Conservation (phyloP, 2,888 invertebrate species). For the Syrphus vitripennis region DNA sequence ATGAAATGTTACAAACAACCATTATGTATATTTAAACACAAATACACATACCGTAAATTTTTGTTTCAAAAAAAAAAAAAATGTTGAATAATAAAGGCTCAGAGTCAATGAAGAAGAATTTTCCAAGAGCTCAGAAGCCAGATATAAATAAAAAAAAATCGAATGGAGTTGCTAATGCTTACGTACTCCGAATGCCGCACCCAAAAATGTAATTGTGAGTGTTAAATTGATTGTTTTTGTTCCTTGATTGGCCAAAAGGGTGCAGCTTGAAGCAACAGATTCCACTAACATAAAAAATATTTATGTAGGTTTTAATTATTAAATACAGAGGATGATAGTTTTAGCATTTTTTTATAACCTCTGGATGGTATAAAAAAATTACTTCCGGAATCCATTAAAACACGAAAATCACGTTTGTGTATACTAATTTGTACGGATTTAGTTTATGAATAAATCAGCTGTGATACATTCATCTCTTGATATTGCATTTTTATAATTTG, state of each 20-base stretch:
- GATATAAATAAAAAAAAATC: not conserved
- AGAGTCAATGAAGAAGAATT: not conserved
- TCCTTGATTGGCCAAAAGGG: constrained; percentile 8
- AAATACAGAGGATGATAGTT: too few relatives aligned
- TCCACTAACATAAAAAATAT: not conserved
- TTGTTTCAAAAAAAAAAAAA: not conserved
- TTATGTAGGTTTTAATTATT: too few relatives aligned
- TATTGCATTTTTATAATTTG: not conserved
- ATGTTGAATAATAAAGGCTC: too few relatives aligned
- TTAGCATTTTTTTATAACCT: too few relatives aligned
- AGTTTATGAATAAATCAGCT: not conserved
- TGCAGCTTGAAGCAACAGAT: constrained; percentile 31
- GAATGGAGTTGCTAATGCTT: not conserved
- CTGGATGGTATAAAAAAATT: too few relatives aligned
- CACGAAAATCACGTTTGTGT: not conserved
- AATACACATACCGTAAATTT: too few relatives aligned
- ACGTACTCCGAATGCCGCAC: constrained; percentile 22
- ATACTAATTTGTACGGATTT: not conserved
- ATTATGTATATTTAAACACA: too few relatives aligned
- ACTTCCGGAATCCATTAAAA: not conserved
- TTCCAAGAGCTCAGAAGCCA: not conserved
- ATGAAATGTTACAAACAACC: not conserved
- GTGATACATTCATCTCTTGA: not conserved
- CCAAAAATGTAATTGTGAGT: constrained; percentile 1
- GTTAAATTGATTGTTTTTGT: not conserved